Evolutionary conservation across 2,797 vertebrate genomes (phyloP), one percentile per base, ranked within the genome.

Genomic region (Parotocinclus haroldoi): DNA sequence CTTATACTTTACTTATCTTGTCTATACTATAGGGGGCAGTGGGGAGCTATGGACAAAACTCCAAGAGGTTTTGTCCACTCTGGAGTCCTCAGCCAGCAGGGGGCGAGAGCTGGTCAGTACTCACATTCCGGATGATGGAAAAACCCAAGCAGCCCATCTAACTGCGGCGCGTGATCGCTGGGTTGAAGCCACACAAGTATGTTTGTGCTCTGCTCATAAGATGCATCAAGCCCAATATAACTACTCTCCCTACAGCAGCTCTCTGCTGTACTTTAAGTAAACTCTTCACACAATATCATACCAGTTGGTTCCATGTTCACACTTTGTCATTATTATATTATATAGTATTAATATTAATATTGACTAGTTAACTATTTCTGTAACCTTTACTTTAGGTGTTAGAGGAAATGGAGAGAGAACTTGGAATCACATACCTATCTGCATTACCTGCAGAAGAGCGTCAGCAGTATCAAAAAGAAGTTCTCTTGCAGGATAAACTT

Each of bases 1-100:
- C n/a, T 39, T 36, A 18, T 45, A 18, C 9, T 51, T 52, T 58
- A 40, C 48, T 69, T 59, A 19, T 65, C 10, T 1, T 77, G 2
- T 69, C 1, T 46, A 14, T n/a, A 42, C 81, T 65, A 52, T 55
- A 86, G 83, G 76, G 48, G 76, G 38, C 36, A 10, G 79, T 50
- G 77, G 80, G 0, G 85, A 90, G 1, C 77, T 92, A 7, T 98
- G 93, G 65, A 75, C 77, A 0, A 85, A 85, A 38, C 88, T 98
- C 3, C 92, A 95, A 80, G 77, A 85, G 0, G 87, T 88, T 1
- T 76, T 98, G 40, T 89, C 89, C 0, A 92, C 91, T 0, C 88
- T 99, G 66, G 96, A 99, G 71, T 88, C 84, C 0, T 80, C 89
- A 0, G 90, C 91, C 40, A 84, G 86, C 56, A 89, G 79, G 36